phyloP scores from a whole-genome alignment of 2,113 vertebrate species.

The Lucifuga dentata region DNA sequence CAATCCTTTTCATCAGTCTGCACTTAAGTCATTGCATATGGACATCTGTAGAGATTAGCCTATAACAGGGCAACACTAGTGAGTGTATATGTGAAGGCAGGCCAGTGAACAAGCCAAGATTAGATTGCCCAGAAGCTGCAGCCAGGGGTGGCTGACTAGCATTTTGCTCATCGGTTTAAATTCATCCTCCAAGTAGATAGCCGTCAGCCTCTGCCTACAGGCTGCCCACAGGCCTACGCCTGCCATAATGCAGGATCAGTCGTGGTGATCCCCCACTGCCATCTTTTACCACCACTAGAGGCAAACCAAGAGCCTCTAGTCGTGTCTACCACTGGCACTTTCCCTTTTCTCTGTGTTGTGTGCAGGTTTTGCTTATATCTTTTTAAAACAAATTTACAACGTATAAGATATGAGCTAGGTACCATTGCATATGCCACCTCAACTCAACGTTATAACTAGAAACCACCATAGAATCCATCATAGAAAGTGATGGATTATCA shows the following conservation, averaged over 20 bases:
- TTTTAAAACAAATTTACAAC: conserved; percentile 9
- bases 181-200: conserved; percentile 23
- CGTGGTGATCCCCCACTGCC: conserved; percentile 20
- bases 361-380: background rate
- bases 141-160: conserved; percentile 32
- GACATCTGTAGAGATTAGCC: conserved; percentile 72
- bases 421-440: background rate
- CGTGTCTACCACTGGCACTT: background rate
- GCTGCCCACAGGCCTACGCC: conserved; percentile 33
- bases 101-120: conserved; percentile 59
- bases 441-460: conserved; percentile 38
- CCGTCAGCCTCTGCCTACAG: conserved; percentile 52
- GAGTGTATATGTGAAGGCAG: conserved; percentile 42
- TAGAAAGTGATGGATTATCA: conserved; percentile 42
- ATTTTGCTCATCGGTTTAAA: conserved; percentile 60
- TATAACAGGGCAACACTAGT: conserved; percentile 26
- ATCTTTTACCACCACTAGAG: conserved; percentile 19
- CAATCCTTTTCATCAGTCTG: conserved; percentile 53
- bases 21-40: conserved; percentile 64
- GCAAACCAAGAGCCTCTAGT: conserved; percentile 8
- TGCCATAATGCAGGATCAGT: conserved; percentile 42
- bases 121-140: conserved; percentile 51
- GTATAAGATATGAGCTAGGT: background rate
- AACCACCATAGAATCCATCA: no score
- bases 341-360: conserved; percentile 1